Conservation (phyloP, 2,888 invertebrate genomes). For the Allolobophora icterica region DNA sequence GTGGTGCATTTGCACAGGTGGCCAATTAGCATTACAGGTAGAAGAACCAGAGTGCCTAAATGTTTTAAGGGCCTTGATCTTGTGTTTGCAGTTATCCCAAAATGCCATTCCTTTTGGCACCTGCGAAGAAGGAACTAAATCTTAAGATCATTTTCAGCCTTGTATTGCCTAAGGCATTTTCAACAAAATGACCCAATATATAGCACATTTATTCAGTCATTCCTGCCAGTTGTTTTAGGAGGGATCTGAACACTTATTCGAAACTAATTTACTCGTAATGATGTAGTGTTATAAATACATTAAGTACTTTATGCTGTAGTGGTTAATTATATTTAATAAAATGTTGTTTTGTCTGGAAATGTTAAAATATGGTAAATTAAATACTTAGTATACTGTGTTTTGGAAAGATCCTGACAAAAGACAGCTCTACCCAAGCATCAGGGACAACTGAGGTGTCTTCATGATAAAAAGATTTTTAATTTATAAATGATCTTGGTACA, state of each 20-base stretch:
- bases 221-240: neutral
- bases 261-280: neutral
- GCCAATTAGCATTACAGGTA: slow-evolving; percentile 21
- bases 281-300: neutral
- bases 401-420: neutral
- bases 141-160: neutral
- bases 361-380: neutral
- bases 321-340: neutral
- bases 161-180: neutral
- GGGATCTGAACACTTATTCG: neutral
- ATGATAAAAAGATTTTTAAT: neutral
- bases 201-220: neutral
- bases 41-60: slow-evolving; percentile 14
- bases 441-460: neutral
- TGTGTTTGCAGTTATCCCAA: neutral
- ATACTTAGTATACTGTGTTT: neutral
- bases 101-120: neutral
- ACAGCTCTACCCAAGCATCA: neutral
- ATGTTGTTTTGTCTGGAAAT: neutral
- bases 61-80: neutral
- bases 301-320: neutral
- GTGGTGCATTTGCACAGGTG: slow-evolving; percentile 23
- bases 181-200: neutral
- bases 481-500: neutral
- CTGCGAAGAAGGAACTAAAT: neutral